A percentile compares a stretch with the other conserved stretches of the same genome.
Conservation (phyloP, 2,797 vertebrate genomes). For the Platyrinchus mystaceus region DNA sequence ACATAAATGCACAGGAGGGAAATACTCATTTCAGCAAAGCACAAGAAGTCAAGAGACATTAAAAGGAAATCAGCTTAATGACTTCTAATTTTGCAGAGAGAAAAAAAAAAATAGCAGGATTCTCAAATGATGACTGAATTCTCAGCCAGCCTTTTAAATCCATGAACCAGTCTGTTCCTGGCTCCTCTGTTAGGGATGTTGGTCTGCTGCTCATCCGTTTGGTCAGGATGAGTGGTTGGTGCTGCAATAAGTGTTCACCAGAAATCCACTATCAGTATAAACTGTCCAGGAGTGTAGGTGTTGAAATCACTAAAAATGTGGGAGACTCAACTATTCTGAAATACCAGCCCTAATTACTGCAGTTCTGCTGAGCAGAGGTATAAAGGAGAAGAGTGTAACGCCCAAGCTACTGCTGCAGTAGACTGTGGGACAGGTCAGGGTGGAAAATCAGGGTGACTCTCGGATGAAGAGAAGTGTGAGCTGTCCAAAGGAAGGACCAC, state of each 20-base stretch:
- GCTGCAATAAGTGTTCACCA: not conserved
- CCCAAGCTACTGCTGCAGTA: not conserved
- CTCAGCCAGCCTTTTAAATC: not conserved
- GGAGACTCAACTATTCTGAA: not conserved
- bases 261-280: not conserved
- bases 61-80: conserved; percentile 18
- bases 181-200: not conserved
- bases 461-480: not conserved
- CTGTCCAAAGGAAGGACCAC: not conserved
- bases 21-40: not conserved
- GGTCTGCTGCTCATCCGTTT: not conserved
- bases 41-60: not conserved
- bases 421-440: accelerated
- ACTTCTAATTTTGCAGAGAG: not conserved
- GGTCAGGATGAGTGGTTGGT: not conserved
- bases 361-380: not conserved
- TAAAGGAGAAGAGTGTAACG: not conserved
- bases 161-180: not conserved
- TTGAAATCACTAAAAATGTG: not conserved
- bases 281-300: not conserved
- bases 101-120: not conserved
- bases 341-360: not conserved
- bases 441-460: not conserved
- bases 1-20: not conserved
- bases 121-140: not conserved